Conservation (phyloP, 2,888 invertebrate species). For the Agrotis ipsilon region DNA sequence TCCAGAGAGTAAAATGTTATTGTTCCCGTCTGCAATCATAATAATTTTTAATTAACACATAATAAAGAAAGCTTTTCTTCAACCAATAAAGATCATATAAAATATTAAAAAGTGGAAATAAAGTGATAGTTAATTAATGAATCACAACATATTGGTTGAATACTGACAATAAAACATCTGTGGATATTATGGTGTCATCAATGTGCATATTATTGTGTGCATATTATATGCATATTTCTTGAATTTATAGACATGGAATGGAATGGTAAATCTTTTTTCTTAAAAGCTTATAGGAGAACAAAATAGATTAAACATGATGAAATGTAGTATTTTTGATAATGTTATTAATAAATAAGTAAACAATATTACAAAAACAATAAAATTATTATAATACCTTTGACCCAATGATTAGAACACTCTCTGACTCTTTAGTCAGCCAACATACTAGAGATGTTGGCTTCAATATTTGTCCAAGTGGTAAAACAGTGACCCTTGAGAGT, state of each 20-base stretch:
- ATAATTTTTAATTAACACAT: not conserved
- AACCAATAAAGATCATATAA: not conserved
- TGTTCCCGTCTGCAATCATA: slow-evolving; percentile 88
- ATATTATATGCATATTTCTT: no score
- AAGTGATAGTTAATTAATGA: no score
- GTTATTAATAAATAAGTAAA: no score
- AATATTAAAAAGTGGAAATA: no score
- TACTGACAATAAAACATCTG: no score
- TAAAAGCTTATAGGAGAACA: not conserved
- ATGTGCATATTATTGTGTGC: not conserved
- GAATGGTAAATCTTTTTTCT: not conserved
- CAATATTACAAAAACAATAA: no score
- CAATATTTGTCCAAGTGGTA: slow-evolving; percentile 80
- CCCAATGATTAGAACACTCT: slow-evolving; percentile 94
- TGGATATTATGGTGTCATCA: no score
- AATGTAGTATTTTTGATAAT: no score
- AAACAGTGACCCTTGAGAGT: slow-evolving; percentile 85
- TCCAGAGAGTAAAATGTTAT: slow-evolving; percentile 94
- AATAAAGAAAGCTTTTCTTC: not conserved
- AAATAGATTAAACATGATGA: not conserved
- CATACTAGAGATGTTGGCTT: slow-evolving; percentile 93
- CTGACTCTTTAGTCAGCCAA: slow-evolving; percentile 95
- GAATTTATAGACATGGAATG: no score
- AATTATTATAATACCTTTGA: slow-evolving; percentile 88
- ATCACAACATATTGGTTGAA: no score